A percentile compares a stretch with the other conserved stretches of the same genome.
Conservation (phyloP, 2,888 invertebrate species). For the Luperina testacea region DNA sequence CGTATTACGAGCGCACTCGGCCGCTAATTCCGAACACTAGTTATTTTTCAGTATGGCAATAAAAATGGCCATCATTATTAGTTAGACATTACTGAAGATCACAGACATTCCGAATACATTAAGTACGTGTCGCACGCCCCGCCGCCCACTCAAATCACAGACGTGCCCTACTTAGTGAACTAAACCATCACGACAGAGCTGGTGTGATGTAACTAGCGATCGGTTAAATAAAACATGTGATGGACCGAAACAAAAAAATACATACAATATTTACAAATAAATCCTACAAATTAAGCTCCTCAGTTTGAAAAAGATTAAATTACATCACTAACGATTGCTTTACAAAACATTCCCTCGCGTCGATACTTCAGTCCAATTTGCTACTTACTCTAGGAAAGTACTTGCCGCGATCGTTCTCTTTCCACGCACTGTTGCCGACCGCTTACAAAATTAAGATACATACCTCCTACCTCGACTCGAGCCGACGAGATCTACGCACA, state of each 20-base stretch:
- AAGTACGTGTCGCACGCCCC: constrained; percentile 66
- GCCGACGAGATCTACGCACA: constrained; percentile 9
- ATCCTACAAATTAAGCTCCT: constrained; percentile 87
- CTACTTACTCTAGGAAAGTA: constrained; percentile 73
- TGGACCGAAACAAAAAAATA: constrained; percentile 79
- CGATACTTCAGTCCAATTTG: constrained; percentile 74
- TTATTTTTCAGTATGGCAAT: constrained; percentile 72
- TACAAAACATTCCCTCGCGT: constrained; percentile 71
- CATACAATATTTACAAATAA: constrained; percentile 89
- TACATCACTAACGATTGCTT: constrained; percentile 82
- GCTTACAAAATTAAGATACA: constrained; percentile 52
- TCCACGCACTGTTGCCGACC: constrained; percentile 56
- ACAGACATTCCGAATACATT: constrained; percentile 78
- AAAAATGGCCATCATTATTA: constrained; percentile 70
- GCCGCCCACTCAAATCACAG: constrained; percentile 44
- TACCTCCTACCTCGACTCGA: constrained; percentile 49
- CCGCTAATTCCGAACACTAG: constrained; percentile 62
- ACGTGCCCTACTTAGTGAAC: constrained; percentile 50
- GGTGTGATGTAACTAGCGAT: constrained; percentile 68
- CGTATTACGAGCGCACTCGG: constrained; percentile 66
- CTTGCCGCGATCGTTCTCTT: constrained; percentile 55
- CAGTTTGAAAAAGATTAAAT: constrained; percentile 81
- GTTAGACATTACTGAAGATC: constrained; percentile 70
- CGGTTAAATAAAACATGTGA: constrained; percentile 73
- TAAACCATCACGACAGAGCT: constrained; percentile 41